These are phyloP conservation scores for Artemisiospiza belli DNA, from an alignment of 2,113 vertebrate species.

Conservation along the genomic window DNA sequence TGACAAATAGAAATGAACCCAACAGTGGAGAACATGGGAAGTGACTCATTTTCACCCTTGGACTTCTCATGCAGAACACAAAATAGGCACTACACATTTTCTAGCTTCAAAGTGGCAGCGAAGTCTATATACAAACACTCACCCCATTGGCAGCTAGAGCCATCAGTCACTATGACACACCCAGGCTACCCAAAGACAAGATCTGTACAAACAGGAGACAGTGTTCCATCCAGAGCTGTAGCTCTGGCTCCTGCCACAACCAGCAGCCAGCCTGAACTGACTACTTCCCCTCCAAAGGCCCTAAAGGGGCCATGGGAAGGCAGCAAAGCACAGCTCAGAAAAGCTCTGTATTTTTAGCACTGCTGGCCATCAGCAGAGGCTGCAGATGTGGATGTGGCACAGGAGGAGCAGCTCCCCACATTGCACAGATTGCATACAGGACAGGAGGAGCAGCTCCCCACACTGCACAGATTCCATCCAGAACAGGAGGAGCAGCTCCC, in stretches of 20 bases:
- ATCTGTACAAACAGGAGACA: background rate
- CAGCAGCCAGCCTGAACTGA: background rate
- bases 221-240: background rate
- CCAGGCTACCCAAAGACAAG: background rate
- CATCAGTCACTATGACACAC: background rate
- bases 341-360: background rate
- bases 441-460: background rate
- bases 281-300: background rate
- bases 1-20: background rate
- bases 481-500: background rate
- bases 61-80: background rate
- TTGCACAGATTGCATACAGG: background rate
- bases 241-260: background rate
- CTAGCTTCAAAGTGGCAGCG: background rate
- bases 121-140: background rate
- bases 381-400: background rate
- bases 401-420: accelerated
- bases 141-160: background rate
- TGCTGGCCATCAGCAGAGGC: background rate
- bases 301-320: accelerated
- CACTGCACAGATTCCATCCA: background rate
- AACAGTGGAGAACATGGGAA: background rate
- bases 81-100: background rate
- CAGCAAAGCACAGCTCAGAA: background rate
- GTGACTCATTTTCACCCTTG: background rate